Percentiles rank a stretch among this genome's conserved stretches.
Evolutionary conservation across 92 coral and sea anemone species (phyloP).

Genomic region (Diadumene lineata): DNA sequence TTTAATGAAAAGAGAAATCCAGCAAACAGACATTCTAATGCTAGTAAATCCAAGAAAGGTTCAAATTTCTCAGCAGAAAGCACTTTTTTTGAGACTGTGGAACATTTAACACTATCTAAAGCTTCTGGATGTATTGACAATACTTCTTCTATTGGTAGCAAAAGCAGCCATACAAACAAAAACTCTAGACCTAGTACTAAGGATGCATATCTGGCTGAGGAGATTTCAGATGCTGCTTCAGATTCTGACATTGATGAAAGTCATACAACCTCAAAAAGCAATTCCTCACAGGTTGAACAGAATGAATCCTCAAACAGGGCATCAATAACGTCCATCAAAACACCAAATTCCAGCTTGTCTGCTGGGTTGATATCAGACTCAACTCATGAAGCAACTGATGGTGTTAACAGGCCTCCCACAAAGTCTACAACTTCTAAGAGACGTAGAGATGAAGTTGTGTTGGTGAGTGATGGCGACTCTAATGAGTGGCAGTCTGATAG

Average conservation of each 20-base stretch:
- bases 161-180: too few relatives aligned
- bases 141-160: too few relatives aligned
- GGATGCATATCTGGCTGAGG: too few relatives aligned
- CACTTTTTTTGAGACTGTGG: background rate
- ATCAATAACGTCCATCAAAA: background rate
- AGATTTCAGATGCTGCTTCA: too few relatives aligned
- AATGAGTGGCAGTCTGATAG: constrained; percentile 40
- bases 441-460: background rate
- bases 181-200: too few relatives aligned
- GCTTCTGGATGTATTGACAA: too few relatives aligned
- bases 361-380: constrained; percentile 27
- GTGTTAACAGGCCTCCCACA: background rate
- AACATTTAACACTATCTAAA: too few relatives aligned
- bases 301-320: background rate
- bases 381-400: constrained; percentile 6
- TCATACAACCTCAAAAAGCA: too few relatives aligned
- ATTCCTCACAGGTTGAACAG: too few relatives aligned
- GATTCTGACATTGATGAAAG: too few relatives aligned
- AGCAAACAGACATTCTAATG: background rate
- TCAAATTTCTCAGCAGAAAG: background rate
- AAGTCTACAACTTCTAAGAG: background rate
- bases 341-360: background rate
- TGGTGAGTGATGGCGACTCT: constrained; percentile 9
- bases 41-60: background rate
- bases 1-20: background rate